A percentile compares a stretch with the other conserved stretches of the same genome.
phyloP scores from a whole-genome alignment of 1,140 invertebrate species.

The Ericerus pela region DNA sequence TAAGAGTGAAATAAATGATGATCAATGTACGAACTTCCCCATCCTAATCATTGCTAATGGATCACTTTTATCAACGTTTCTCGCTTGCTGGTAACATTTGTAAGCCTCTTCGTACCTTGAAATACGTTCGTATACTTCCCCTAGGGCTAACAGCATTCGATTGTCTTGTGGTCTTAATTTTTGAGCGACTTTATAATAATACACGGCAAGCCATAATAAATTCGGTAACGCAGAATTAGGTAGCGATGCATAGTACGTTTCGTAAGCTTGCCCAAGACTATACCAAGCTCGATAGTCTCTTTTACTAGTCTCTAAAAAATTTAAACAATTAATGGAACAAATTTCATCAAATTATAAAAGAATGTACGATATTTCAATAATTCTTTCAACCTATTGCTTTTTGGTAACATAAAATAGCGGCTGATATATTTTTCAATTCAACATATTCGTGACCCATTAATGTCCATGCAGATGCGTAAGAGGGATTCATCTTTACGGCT shows the following conservation, averaged over 20 bases:
- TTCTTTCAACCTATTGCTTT: conserved; percentile 71
- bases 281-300: conserved; percentile 97
- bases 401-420: conserved; percentile 90
- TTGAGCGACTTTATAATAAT: conserved; percentile 95
- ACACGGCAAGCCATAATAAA: conserved; percentile 86
- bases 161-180: conserved; percentile 90
- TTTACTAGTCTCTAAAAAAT: conserved; percentile 67
- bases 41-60: conserved; percentile 1
- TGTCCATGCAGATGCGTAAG: conserved; percentile 92
- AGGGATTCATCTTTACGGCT: conserved; percentile 85
- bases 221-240: conserved; percentile 36
- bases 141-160: conserved; percentile 87
- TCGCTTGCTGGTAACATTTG: conserved; percentile 53
- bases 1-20: not conserved
- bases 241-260: conserved; percentile 61
- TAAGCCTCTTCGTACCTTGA: conserved; percentile 84
- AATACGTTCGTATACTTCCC: conserved; percentile 90
- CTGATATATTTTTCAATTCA: conserved; percentile 96
- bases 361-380: too few species aligned
- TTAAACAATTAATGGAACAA: not conserved
- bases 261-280: conserved; percentile 93
- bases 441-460: conserved; percentile 98
- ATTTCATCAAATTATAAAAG: too few species aligned
- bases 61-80: conserved; percentile 2
- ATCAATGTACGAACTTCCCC: not conserved